A percentile compares a stretch with the other conserved stretches of the same genome.
These are phyloP conservation scores for Amphiprion percula DNA, from an alignment of 2,113 vertebrate species.

Conservation along the genomic window DNA sequence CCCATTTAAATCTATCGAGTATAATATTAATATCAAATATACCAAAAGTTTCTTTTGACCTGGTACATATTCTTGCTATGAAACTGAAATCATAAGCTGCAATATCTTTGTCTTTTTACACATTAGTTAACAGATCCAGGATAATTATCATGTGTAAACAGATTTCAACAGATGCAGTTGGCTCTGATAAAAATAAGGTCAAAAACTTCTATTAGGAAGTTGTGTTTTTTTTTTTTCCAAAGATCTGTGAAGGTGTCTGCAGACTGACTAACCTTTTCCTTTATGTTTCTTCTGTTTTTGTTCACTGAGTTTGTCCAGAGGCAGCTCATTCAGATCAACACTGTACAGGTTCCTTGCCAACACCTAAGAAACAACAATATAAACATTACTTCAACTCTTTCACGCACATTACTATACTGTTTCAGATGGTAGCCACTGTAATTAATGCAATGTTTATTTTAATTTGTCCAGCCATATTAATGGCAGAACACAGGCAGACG, in stretches of 20 bases:
- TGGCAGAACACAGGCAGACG: background rate
- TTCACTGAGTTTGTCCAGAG: slow-evolving; percentile 97
- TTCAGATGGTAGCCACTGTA: background rate
- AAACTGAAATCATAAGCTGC: too few species aligned
- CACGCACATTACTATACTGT: background rate
- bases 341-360: slow-evolving; percentile 97
- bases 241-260: background rate
- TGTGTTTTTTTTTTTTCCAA: background rate
- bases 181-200: background rate
- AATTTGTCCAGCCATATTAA: background rate
- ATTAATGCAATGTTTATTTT: background rate
- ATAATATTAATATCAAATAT: too few species aligned
- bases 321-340: slow-evolving; percentile 95
- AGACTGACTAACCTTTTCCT: slow-evolving; percentile 91
- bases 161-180: background rate
- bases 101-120: background rate
- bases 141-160: background rate
- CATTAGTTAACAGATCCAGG: background rate
- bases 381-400: background rate
- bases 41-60: background rate
- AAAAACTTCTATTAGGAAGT: background rate
- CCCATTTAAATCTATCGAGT: too few species aligned
- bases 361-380: slow-evolving; percentile 77
- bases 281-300: slow-evolving; percentile 99
- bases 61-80: background rate